Conservation (phyloP, 2,113 vertebrate species). For the Rhabdomys dilectus region DNA sequence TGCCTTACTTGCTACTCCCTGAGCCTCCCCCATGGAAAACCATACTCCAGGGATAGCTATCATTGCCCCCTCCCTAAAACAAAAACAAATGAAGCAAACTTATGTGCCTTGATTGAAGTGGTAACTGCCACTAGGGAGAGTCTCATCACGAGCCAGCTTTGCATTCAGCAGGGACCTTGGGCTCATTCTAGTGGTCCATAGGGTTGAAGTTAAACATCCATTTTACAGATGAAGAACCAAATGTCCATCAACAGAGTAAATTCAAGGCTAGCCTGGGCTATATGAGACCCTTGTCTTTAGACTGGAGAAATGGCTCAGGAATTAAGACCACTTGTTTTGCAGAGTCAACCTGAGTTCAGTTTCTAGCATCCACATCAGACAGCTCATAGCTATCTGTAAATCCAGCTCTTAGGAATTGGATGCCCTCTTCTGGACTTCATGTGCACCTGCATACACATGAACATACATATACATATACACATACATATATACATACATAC, state of each 20-base stretch:
- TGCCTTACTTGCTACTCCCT: neutral
- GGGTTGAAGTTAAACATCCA: neutral
- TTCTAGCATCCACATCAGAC: neutral
- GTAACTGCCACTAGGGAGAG: too few species aligned
- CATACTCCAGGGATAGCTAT: neutral
- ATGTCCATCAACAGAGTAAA: neutral
- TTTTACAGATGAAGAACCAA: neutral
- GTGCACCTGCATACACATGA: neutral
- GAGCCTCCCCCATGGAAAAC: neutral
- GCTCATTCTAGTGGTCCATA: neutral
- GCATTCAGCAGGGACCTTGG: neutral
- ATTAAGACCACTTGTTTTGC: neutral
- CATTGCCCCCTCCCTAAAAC: neutral
- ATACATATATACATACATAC: neutral
- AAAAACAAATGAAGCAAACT: neutral
- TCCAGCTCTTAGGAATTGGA: neutral
- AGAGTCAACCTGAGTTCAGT: neutral
- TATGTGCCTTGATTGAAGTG: neutral
- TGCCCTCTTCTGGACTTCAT: neutral
- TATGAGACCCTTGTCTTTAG: neutral
- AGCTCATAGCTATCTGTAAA: neutral
- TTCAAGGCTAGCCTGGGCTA: neutral
- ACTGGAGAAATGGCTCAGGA: neutral
- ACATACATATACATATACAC: neutral
- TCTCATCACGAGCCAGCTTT: neutral